Conservation (phyloP, 2,888 invertebrate species). For the Drosophila peninsularis region DNA sequence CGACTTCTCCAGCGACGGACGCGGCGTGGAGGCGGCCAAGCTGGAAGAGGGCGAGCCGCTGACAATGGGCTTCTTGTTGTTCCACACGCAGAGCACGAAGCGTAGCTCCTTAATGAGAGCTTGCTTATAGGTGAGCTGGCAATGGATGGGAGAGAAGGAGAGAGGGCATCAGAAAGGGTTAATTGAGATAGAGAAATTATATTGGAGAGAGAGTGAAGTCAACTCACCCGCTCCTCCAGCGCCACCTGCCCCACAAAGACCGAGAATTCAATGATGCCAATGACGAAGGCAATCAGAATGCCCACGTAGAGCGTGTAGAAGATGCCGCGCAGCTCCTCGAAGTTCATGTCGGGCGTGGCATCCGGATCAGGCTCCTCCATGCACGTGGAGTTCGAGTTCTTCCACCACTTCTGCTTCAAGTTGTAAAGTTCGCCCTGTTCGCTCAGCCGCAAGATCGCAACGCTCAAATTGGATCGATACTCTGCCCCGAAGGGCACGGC, state of each 20-base stretch:
- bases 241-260: slow-evolving; percentile 92
- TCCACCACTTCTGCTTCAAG: slow-evolving; percentile 97
- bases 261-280: slow-evolving; percentile 93
- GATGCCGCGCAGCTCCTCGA: slow-evolving; percentile 93
- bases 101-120: slow-evolving; percentile 70
- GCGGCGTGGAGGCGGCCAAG: slow-evolving; percentile 61
- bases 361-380: slow-evolving; percentile 49
- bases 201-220: background rate
- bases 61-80: slow-evolving; percentile 77
- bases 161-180: no score
- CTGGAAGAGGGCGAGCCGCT: slow-evolving; percentile 65
- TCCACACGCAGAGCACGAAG: slow-evolving; percentile 79
- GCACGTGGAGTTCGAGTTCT: slow-evolving; percentile 86
- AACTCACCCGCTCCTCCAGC: slow-evolving; percentile 89
- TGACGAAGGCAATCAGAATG: slow-evolving; percentile 88
- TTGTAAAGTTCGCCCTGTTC: slow-evolving; percentile 92
- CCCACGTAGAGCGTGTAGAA: slow-evolving; percentile 93
- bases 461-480: slow-evolving; percentile 92
- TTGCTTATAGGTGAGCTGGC: slow-evolving; percentile 63
- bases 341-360: slow-evolving; percentile 70
- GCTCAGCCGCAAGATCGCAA: slow-evolving; percentile 95
- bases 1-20: slow-evolving; percentile 65
- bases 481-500: slow-evolving; percentile 92
- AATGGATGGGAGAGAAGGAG: no score
- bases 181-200: background rate